Base-by-base conservation (phyloP, 2,797 vertebrate genomes). In the Macroramphosus scolopax region DNA sequence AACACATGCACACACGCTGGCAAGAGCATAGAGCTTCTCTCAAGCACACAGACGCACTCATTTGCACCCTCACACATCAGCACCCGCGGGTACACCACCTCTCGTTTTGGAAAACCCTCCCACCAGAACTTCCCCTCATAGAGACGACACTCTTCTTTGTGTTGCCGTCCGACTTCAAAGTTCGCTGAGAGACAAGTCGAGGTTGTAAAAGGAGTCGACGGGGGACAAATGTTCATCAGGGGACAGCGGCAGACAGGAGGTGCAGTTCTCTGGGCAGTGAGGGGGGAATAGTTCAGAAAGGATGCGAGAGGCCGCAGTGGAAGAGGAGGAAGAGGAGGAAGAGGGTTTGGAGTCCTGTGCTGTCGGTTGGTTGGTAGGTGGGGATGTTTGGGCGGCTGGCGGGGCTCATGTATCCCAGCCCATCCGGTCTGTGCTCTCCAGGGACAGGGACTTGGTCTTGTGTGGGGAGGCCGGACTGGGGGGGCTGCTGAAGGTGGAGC, bases 401-500 rank as follows among this genome's bases (percentile, higher is more conserved):
- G 5, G 38, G 38, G 66, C 86, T 98, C 94, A 98, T 74, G 95
- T 94, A 83, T 98, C 96, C 96, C 96, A 98, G 79, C 84, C 91
- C 85, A 92, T 92, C 1, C 92, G 93, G 80, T 97, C 95, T 56
- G 95, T 94, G 87, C 95, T 97, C 92, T 98, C 96, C 86, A 98
- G 74, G 26, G 95, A 96, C 72, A 97, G 92, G 78, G 93, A 95
- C 91, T 97, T 96, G 88, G 94, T 93, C 87, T 98, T 98, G 86
- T 94, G 94, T 45, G 96, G 96, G 37, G 95, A 97, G 53, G 92
- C 84, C 0, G 96, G 96, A 78, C 95, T 98, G 16, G 96, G 95
- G 2, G 96, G 96, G 83, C 96, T 97, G 92, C 96, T 98, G 89
- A 98, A 93, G 87, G 95, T 98, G 81, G 96, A 98, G 82, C 96